A percentile compares a stretch with the other conserved stretches of the same genome.
Evolutionary conservation across 2,113 vertebrate genomes (phyloP).

Genomic region (Maccullochella peelii): DNA sequence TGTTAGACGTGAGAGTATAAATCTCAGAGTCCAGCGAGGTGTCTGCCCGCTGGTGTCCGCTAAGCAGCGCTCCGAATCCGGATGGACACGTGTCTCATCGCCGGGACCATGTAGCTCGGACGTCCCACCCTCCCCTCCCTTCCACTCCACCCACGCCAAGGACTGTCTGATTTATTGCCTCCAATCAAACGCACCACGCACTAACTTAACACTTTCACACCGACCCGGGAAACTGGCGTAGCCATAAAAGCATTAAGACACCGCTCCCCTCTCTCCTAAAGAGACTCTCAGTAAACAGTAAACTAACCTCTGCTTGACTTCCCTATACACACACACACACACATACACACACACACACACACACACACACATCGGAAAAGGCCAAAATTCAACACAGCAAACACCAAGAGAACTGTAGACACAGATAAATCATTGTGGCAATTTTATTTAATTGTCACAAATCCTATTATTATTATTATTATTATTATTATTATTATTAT

Average conservation of each 20-base stretch:
- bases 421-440: background rate
- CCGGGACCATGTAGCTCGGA: constrained; percentile 78
- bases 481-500: constrained; percentile 24
- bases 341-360: constrained; percentile 31
- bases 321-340: constrained; percentile 27
- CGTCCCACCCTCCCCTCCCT: background rate
- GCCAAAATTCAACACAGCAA: background rate
- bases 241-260: constrained; percentile 84
- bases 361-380: background rate
- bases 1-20: constrained; percentile 44
- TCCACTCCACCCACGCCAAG: constrained; percentile 47
- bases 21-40: constrained; percentile 57
- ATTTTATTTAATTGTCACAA: background rate
- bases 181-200: constrained; percentile 85
- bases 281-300: constrained; percentile 65
- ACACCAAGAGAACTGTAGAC: background rate
- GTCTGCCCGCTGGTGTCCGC: constrained; percentile 69
- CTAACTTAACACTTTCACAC: constrained; percentile 85
- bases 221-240: constrained; percentile 79
- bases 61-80: constrained; percentile 75
- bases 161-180: constrained; percentile 87
- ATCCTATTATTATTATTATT: constrained; percentile 13
- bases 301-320: constrained; percentile 64
- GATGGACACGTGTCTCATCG: constrained; percentile 87
- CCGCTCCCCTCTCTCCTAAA: constrained; percentile 53